Conservation (phyloP, 2,113 vertebrate species). For the Corydoras sp. region DNA sequence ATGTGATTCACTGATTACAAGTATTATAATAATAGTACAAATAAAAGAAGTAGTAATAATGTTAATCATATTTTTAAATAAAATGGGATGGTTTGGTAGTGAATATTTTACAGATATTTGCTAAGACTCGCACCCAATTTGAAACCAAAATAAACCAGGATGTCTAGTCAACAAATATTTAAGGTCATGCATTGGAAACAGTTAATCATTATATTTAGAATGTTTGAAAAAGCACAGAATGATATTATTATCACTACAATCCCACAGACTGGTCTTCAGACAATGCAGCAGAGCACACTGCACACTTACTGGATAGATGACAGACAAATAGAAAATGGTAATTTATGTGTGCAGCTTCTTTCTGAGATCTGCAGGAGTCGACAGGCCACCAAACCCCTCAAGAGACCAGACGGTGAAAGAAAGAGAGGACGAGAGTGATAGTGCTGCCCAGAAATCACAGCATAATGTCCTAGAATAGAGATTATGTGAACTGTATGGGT, state of each 20-base stretch:
- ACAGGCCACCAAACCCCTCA: constrained; percentile 42
- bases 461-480: constrained; percentile 47
- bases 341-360: constrained; percentile 55
- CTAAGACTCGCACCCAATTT: too few relatives aligned
- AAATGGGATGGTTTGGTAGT: too few relatives aligned
- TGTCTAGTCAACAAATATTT: too few relatives aligned
- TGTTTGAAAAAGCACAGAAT: constrained; percentile 44
- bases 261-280: constrained; percentile 54
- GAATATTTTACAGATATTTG: too few relatives aligned
- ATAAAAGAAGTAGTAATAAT: too few relatives aligned
- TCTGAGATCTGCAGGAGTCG: constrained; percentile 42
- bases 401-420: constrained; percentile 36
- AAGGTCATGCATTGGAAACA: neutral
- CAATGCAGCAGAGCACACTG: constrained; percentile 41
- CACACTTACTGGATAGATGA: constrained; percentile 41
- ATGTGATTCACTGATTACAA: too few relatives aligned
- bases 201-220: constrained; percentile 35
- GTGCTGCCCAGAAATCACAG: constrained; percentile 48
- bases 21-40: too few relatives aligned
- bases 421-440: constrained; percentile 30
- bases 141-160: too few relatives aligned
- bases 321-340: constrained; percentile 57
- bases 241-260: constrained; percentile 47
- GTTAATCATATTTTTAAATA: too few relatives aligned
- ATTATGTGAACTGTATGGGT: constrained; percentile 29